phyloP scores from a whole-genome alignment of 2,113 vertebrate genomes.

The Pipra filicauda region DNA sequence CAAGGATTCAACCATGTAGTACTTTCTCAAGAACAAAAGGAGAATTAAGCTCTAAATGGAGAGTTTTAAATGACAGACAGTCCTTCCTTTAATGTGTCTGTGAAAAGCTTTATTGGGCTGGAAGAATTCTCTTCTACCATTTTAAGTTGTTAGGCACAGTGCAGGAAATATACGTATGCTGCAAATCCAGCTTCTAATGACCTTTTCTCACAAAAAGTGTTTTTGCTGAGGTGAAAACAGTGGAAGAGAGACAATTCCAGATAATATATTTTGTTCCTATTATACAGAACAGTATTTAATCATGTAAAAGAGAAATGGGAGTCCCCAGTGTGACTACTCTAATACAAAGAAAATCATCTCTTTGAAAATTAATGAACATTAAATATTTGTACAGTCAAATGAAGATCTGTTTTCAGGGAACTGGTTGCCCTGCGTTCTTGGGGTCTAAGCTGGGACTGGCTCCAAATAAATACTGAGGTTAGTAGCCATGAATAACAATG shows the following conservation, averaged over 20 bases:
- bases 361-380: slow-evolving; percentile 65
- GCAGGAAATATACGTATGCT: background rate
- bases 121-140: background rate
- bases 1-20: background rate
- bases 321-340: slow-evolving; percentile 9
- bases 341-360: slow-evolving; percentile 47
- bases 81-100: background rate
- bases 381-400: slow-evolving; percentile 59
- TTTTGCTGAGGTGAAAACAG: slow-evolving; percentile 28
- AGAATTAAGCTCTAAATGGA: background rate
- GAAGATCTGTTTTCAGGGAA: slow-evolving; percentile 24
- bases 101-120: slow-evolving; percentile 16
- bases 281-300: slow-evolving; percentile 37
- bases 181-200: slow-evolving; percentile 19
- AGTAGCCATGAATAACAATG: background rate
- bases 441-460: background rate
- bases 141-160: background rate
- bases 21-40: background rate
- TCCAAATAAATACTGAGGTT: slow-evolving; percentile 36
- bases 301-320: slow-evolving; percentile 10
- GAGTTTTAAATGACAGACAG: background rate
- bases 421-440: background rate
- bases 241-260: background rate
- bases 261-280: slow-evolving; percentile 6
- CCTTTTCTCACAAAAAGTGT: slow-evolving; percentile 18